A percentile compares a stretch with the other conserved stretches of the same genome.
Evolutionary conservation across 2,888 invertebrate genomes (phyloP).

Genomic region (Rhorus exstirpatorius): DNA sequence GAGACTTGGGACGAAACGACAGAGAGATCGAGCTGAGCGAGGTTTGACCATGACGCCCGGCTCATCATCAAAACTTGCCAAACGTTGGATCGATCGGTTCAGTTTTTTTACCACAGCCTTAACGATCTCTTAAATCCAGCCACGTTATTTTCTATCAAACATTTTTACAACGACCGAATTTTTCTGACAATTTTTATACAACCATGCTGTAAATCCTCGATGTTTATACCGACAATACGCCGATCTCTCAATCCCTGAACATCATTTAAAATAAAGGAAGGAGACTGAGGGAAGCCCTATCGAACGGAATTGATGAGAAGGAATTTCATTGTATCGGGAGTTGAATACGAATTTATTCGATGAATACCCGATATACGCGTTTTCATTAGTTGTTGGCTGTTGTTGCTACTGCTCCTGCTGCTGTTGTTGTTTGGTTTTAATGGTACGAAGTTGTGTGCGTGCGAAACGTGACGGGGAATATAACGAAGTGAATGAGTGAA

Average conservation of each 20-base stretch:
- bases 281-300: too few species aligned
- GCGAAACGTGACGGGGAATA: conserved; percentile 54
- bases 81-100: conserved; percentile 35
- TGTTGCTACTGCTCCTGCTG: conserved; percentile 9
- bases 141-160: conserved; percentile 17
- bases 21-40: conserved; percentile 27
- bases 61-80: conserved; percentile 33
- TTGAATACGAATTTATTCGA: too few species aligned
- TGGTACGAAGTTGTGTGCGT: conserved; percentile 32
- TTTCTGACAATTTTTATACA: background rate
- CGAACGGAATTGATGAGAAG: too few species aligned
- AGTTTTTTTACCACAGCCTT: conserved; percentile 5
- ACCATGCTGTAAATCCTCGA: background rate
- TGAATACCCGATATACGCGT: too few species aligned
- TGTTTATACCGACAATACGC: too few species aligned
- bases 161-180: background rate
- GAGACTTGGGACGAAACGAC: conserved; percentile 31
- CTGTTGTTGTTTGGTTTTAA: conserved; percentile 17
- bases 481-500: conserved; percentile 66
- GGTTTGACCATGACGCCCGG: conserved; percentile 66
- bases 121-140: conserved; percentile 15
- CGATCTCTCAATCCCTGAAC: background rate
- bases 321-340: too few species aligned
- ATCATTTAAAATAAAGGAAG: background rate
- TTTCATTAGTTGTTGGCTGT: background rate